A percentile compares a stretch with the other conserved stretches of the same genome.
Conservation (phyloP, 2,797 vertebrate genomes). For the Lerista edwardsae region DNA sequence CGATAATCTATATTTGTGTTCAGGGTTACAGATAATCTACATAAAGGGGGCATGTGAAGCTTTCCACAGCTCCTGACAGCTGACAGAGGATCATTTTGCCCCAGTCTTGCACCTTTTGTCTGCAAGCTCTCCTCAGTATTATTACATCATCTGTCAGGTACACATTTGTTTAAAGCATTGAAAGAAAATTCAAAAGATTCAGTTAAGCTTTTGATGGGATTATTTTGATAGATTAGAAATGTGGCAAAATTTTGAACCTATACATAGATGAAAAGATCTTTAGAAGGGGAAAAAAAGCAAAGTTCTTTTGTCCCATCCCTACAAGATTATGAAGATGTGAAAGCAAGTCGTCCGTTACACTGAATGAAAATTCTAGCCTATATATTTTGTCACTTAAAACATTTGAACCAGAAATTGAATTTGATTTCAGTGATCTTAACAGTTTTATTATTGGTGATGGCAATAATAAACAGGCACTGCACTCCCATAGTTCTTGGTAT, state of each 20-base stretch:
- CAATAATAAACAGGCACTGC: too few relatives aligned
- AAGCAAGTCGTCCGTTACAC: neutral
- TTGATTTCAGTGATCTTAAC: too few relatives aligned
- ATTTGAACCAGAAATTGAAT: too few relatives aligned
- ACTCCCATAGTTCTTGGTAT: too few relatives aligned
- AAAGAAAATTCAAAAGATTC: neutral
- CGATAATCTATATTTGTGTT: neutral
- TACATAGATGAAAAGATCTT: neutral
- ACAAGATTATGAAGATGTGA: neutral
- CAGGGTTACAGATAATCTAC: neutral
- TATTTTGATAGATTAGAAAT: neutral
- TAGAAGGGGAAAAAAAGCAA: neutral
- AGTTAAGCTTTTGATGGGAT: neutral
- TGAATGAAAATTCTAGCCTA: neutral
- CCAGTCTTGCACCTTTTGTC: neutral
- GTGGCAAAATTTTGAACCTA: neutral
- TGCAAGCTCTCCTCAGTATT: neutral
- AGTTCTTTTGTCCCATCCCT: neutral
- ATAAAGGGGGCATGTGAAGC: neutral
- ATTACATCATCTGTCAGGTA: neutral
- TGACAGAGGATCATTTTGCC: neutral
- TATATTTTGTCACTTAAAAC: neutral
- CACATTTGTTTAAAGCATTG: neutral
- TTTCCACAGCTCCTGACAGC: neutral
- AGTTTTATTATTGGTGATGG: too few relatives aligned